These are phyloP conservation scores for Melanotus villosus DNA, from an alignment of 2,888 invertebrate genomes.

Conservation along the genomic window DNA sequence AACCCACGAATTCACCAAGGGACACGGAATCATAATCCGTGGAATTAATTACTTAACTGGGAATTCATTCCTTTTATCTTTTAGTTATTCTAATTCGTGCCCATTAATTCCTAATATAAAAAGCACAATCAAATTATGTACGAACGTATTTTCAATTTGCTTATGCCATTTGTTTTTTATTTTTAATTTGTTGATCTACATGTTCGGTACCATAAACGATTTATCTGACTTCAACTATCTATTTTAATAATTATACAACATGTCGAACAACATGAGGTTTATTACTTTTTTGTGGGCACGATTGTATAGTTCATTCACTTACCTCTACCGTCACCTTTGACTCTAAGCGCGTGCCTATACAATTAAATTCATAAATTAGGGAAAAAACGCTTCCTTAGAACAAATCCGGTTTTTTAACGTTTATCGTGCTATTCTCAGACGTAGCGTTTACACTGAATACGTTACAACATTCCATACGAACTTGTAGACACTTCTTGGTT, in stretches of 20 bases:
- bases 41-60: not conserved
- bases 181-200: slow-evolving; percentile 19
- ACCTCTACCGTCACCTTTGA: slow-evolving; percentile 49
- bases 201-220: slow-evolving; percentile 22
- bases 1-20: not conserved
- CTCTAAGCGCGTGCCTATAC: slow-evolving; percentile 50
- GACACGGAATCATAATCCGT: not conserved
- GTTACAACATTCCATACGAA: not conserved
- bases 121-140: not conserved
- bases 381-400: slow-evolving; percentile 29
- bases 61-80: not conserved
- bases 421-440: not conserved
- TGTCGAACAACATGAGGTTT: slow-evolving; percentile 44
- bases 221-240: slow-evolving; percentile 25
- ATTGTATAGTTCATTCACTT: slow-evolving; percentile 46
- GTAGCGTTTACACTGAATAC: not conserved
- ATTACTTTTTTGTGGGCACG: slow-evolving; percentile 43
- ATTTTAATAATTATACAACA: slow-evolving; percentile 44
- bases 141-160: slow-evolving; percentile 16
- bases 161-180: not conserved
- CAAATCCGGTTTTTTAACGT: slow-evolving; percentile 30
- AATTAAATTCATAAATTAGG: slow-evolving; percentile 53
- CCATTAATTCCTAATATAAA: slow-evolving; percentile 3
- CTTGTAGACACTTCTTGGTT: not conserved
- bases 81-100: no score